Evolutionary conservation across 2,797 vertebrate genomes (phyloP), one percentile per base, ranked within the genome.

Genomic region (Poeciliopsis paucimaculata): DNA sequence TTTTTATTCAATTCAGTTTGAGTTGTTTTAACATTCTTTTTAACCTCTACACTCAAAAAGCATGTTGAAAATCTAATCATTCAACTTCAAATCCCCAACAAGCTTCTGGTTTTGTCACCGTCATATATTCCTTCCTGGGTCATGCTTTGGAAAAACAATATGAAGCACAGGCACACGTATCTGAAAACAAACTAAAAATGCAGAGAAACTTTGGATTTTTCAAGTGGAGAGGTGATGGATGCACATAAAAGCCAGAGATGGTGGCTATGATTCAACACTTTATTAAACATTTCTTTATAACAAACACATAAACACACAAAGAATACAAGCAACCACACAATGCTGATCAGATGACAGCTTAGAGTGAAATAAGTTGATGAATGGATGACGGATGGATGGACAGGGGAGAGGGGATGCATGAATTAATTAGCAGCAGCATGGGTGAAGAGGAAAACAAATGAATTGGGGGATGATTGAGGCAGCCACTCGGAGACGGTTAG

Each of bases 201-300:
- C 57, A 79, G 80, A 84, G 80, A 71, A 41, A 28, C 18, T 23
- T 75, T 49, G 64, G 60, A 46, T 78, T 75, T 80, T 82, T 75
- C 77, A 88, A 78, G 20, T 28, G 62, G 53, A 82, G 73, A 82
- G 78, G 79, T 88, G 77, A 90, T 77, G 82, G 87, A 94, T 84
- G 90, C 86, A 94, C 87, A 95, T 89, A 92, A 83, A 94, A 91
- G 89, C 91, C 90, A 86, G 86, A 94, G 92, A 90, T 86, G 88
- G 80, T 88, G 91, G 90, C 90, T 90, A 87, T 93, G 70, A 91
- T 90, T 93, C 75, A 94, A 95, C 84, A 89, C 88, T 95, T 94
- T 94, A 95, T 94, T 95, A n/a, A 91, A 86, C 78, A 74, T 64
- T 64, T 75, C 41, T 81, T 80, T 77, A 76, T 89, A 82, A 91